Percentiles rank a stretch among this genome's conserved stretches.
phyloP scores from a whole-genome alignment of 2,888 invertebrate species.

The Clistopyga incitator region DNA sequence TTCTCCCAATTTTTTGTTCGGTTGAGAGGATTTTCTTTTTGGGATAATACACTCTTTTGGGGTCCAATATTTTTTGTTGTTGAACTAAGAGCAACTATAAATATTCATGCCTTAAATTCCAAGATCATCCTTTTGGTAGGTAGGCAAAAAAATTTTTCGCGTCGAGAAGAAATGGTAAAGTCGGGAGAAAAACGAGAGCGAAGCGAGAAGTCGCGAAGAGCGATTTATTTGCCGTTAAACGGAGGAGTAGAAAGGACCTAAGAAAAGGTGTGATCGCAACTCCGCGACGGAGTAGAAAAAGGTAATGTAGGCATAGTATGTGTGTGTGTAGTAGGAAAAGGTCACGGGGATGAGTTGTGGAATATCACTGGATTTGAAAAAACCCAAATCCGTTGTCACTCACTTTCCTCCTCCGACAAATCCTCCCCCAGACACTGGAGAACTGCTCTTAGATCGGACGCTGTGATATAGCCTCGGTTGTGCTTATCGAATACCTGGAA shows the following conservation, averaged over 20 bases:
- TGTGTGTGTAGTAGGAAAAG: neutral
- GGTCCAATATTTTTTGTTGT: neutral
- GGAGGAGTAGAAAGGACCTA: neutral
- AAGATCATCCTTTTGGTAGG: constrained; percentile 20
- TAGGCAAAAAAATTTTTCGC: constrained; percentile 2
- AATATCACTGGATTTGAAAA: constrained; percentile 2
- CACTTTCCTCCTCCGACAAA: constrained; percentile 95
- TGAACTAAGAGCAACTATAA: neutral
- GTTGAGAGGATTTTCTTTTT: neutral
- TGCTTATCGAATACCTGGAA: constrained; percentile 92
- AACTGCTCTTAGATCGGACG: constrained; percentile 94
- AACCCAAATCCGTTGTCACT: constrained; percentile 81
- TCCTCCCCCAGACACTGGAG: constrained; percentile 95
- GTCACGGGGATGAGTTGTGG: constrained; percentile 40
- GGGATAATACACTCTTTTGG: neutral
- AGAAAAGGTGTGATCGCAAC: constrained; percentile 2
- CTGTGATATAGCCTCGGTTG: constrained; percentile 96
- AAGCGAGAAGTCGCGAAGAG: neutral
- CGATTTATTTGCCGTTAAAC: constrained; percentile 6
- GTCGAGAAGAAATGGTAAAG: constrained; percentile 1
- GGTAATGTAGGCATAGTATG: constrained; percentile 13
- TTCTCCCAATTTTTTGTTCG: too few relatives aligned
- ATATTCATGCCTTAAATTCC: constrained; percentile 23
- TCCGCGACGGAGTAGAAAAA: neutral
- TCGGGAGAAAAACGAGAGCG: constrained; percentile 10